phyloP scores from a whole-genome alignment of 2,888 invertebrate genomes.

The Drosophila kuntzei region DNA sequence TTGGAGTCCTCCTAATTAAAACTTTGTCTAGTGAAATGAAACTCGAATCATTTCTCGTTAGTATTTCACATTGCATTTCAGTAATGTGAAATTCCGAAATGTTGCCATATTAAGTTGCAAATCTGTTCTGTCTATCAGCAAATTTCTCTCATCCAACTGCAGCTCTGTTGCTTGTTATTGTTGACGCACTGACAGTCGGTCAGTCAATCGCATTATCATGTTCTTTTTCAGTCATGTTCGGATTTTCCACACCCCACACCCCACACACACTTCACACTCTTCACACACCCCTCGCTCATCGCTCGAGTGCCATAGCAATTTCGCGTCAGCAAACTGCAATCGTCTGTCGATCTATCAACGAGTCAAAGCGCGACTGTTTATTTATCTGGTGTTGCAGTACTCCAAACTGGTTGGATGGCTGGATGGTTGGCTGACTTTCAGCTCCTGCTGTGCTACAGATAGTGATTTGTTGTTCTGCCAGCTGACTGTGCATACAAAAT shows the following conservation, averaged over 20 bases:
- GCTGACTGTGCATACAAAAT: slow-evolving; percentile 75
- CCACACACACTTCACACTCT: neutral
- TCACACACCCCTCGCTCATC: neutral
- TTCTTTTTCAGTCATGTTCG: slow-evolving; percentile 14
- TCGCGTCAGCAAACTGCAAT: slow-evolving; percentile 59
- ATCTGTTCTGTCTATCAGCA: slow-evolving; percentile 12
- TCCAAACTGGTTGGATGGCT: slow-evolving; percentile 12
- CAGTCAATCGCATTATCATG: slow-evolving; percentile 53
- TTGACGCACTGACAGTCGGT: slow-evolving; percentile 14
- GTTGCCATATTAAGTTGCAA: slow-evolving; percentile 6
- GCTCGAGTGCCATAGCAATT: slow-evolving; percentile 40
- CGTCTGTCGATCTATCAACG: slow-evolving; percentile 71
- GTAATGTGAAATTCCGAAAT: neutral
- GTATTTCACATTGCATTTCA: neutral
- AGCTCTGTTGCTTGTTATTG: slow-evolving; percentile 21
- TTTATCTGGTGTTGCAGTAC: slow-evolving; percentile 51
- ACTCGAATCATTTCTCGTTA: neutral
- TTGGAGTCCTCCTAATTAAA: neutral
- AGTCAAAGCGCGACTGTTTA: slow-evolving; percentile 56
- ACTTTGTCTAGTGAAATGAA: neutral
- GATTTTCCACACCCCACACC: slow-evolving; percentile 9
- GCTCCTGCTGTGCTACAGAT: slow-evolving; percentile 52
- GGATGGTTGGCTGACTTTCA: slow-evolving; percentile 28
- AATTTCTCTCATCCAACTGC: neutral
- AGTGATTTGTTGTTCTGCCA: slow-evolving; percentile 77